A percentile compares a stretch with the other conserved stretches of the same genome.
These are phyloP conservation scores for Aphidius ervi DNA, from an alignment of 1,140 invertebrate species.

Conservation along the genomic window DNA sequence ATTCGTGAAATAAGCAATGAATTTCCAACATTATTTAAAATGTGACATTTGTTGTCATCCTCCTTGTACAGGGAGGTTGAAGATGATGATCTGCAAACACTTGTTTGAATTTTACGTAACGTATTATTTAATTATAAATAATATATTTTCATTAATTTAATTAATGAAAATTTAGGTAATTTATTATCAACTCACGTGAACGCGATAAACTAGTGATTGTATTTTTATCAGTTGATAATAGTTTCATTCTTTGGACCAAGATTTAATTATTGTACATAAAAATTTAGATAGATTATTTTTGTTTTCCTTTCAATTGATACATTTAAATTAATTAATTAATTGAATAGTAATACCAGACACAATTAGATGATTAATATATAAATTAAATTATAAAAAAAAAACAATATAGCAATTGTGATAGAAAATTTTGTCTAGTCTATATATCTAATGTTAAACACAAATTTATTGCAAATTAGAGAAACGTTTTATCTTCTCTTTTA, in stretches of 20 bases:
- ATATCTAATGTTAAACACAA: no score
- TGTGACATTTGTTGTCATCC: slow-evolving; percentile 43
- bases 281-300: not conserved
- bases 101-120: slow-evolving; percentile 33
- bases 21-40: slow-evolving; percentile 78
- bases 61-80: slow-evolving; percentile 36
- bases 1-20: slow-evolving; percentile 77
- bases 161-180: not conserved
- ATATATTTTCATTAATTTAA: not conserved
- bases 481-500: no score
- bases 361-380: no score
- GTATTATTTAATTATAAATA: not conserved
- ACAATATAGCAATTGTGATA: no score
- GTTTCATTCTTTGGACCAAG: not conserved
- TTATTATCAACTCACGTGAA: no score
- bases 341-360: no score
- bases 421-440: no score
- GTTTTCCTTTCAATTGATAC: not conserved
- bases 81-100: slow-evolving; percentile 46
- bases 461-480: no score
- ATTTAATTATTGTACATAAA: not conserved
- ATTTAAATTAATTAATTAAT: not conserved
- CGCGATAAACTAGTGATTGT: no score
- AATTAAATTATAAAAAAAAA: no score
- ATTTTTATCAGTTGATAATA: no score